These are phyloP conservation scores for Sturnus vulgaris DNA, from an alignment of 2,113 vertebrate species.

Conservation along the genomic window DNA sequence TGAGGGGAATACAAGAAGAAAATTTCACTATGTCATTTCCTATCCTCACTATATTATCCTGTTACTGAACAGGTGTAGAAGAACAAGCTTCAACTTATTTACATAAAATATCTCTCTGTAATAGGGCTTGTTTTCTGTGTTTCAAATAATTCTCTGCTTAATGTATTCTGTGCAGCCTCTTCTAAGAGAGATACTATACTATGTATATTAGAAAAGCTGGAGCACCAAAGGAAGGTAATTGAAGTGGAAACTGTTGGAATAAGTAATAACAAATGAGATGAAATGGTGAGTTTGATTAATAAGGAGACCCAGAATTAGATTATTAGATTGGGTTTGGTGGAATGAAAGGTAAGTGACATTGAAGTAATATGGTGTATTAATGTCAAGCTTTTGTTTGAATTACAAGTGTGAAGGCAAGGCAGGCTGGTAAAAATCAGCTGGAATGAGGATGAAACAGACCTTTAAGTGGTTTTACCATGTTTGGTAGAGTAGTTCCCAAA, in stretches of 20 bases:
- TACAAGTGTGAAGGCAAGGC: not conserved
- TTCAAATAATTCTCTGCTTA: not conserved
- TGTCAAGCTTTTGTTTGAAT: not conserved
- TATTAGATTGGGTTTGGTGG: not conserved
- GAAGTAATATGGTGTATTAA: not conserved
- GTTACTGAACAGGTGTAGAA: not conserved
- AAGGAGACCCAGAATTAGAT: not conserved
- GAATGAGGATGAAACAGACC: not conserved
- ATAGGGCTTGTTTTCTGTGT: not conserved
- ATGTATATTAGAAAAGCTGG: not conserved
- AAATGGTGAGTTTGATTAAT: not conserved
- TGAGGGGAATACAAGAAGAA: not conserved
- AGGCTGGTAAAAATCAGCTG: not conserved
- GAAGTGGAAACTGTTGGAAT: not conserved
- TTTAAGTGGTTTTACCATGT: not conserved
- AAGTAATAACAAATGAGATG: not conserved
- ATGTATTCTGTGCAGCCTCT: not conserved
- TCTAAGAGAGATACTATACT: not conserved
- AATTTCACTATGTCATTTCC: not conserved
- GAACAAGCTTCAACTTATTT: not conserved
- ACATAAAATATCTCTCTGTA: not conserved
- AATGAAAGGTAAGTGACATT: not conserved
- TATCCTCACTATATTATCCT: not conserved
- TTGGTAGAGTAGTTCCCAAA: not conserved
- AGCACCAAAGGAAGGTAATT: not conserved